Conservation (phyloP, 2,113 vertebrate species). For the Rhinogobius similis region DNA sequence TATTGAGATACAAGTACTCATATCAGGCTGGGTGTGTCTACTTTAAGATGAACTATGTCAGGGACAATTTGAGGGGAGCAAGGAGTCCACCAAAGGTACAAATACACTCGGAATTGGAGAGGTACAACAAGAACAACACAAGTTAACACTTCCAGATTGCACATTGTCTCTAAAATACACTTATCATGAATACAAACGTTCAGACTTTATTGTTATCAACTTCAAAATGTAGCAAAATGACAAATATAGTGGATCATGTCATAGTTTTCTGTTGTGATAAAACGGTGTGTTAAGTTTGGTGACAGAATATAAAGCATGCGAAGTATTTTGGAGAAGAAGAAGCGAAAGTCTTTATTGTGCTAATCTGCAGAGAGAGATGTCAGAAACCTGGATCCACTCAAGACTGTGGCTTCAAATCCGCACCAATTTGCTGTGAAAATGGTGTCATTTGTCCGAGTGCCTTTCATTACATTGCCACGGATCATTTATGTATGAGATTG, state of each 20-base stretch:
- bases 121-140: too few relatives aligned
- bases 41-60: conserved; percentile 20
- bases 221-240: background rate
- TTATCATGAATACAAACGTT: background rate
- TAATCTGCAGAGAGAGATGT: conserved; percentile 33
- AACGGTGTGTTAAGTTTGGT: background rate
- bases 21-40: conserved; percentile 27
- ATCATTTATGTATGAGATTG: conserved; percentile 50
- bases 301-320: conserved; percentile 5
- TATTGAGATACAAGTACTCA: conserved; percentile 49
- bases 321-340: conserved; percentile 4
- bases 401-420: conserved; percentile 51
- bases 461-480: conserved; percentile 40
- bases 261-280: background rate
- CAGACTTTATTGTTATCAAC: background rate
- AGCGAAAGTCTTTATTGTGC: conserved; percentile 31
- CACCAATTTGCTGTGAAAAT: conserved; percentile 50
- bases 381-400: conserved; percentile 35
- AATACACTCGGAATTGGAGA: too few relatives aligned
- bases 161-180: background rate
- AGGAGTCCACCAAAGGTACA: too few relatives aligned
- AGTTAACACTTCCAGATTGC: background rate
- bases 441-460: conserved; percentile 48
- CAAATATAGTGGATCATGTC: background rate
- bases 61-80: conserved; percentile 33